Base-by-base conservation (phyloP, 2,113 vertebrate genomes). In the Nematolebias whitei region DNA sequence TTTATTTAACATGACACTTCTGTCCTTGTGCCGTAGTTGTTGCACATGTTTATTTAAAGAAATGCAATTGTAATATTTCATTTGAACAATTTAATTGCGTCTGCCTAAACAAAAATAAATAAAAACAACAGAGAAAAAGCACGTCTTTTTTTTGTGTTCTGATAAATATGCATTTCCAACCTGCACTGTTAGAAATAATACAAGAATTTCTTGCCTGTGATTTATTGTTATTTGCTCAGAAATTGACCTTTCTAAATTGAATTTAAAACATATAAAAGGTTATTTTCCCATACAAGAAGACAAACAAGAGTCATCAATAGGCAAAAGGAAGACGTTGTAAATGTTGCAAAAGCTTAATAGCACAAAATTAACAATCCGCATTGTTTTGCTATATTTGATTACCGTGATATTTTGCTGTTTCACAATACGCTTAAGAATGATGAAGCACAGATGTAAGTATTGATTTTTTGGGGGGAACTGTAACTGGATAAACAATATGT, bases 401-500 rank as follows among this genome's bases (percentile, higher is more conserved):
- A 97, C 92, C 93, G 78, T 88, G 90, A 93, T 88, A 93, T 96
- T 88, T 94, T 93, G 94, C 95, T 93, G 94, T 96, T 95, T 96
- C 94, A 93, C 96, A 94, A 96, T 98, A 94, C 96, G 97, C 96
- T 96, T 97, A 97, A 93, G 93, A 95, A 94, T 95, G 95, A 96
- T 95, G 93, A 95, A 94, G 94, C 93, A 94, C 93, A 95, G 95
- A 95, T 96, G 94, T 95, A 95, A 94, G 91, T 96, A 98, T 97
- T 95, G 96, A 97, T 98, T 98, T 94, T 94, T 85, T 19, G 8
- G 8, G n/a, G n/a, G 92, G 90, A 82, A 88, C 91, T 90, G 90
- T 98, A 99, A 99, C 97, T 93, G 93, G 96, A 98, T 99, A 98
- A 98, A 96, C 93, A 94, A 96, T 98, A 98, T 98, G 97, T 98